Evolutionary conservation across 1,140 invertebrate genomes (phyloP).

Genomic region (Nephila pilipes): DNA sequence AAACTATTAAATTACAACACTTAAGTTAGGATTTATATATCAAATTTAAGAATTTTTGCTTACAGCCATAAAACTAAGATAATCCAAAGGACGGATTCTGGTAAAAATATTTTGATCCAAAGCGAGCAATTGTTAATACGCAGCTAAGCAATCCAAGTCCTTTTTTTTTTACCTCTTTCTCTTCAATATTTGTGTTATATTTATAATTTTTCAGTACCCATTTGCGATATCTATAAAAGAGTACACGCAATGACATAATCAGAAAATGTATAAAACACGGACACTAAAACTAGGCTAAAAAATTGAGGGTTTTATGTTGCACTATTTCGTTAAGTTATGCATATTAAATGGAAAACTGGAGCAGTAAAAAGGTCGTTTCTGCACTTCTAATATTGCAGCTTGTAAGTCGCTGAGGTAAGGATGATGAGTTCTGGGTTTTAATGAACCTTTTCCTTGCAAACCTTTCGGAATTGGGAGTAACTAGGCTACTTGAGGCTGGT

Average conservation of each 20-base stretch:
- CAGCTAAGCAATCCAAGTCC: slow-evolving; percentile 63
- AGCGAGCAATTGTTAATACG: slow-evolving; percentile 70
- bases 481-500: slow-evolving; percentile 68
- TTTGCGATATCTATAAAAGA: slow-evolving; percentile 75
- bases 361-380: slow-evolving; percentile 76
- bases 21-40: too few species aligned
- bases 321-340: slow-evolving; percentile 77
- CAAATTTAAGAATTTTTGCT: too few species aligned
- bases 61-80: slow-evolving; percentile 73
- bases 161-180: slow-evolving; percentile 4
- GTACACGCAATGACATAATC: slow-evolving; percentile 76
- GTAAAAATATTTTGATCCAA: slow-evolving; percentile 74
- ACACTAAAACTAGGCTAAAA: slow-evolving; percentile 76
- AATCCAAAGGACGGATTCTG: slow-evolving; percentile 66
- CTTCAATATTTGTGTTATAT: slow-evolving; percentile 54
- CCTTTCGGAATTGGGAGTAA: slow-evolving; percentile 74
- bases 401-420: slow-evolving; percentile 75
- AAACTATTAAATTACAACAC: too few species aligned
- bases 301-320: slow-evolving; percentile 76
- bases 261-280: slow-evolving; percentile 76
- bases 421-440: slow-evolving; percentile 76
- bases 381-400: slow-evolving; percentile 76
- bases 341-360: slow-evolving; percentile 76
- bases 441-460: slow-evolving; percentile 75
- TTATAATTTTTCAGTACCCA: slow-evolving; percentile 74